Conservation (phyloP, 2,888 invertebrate genomes). For the Drosophila anceps region DNA sequence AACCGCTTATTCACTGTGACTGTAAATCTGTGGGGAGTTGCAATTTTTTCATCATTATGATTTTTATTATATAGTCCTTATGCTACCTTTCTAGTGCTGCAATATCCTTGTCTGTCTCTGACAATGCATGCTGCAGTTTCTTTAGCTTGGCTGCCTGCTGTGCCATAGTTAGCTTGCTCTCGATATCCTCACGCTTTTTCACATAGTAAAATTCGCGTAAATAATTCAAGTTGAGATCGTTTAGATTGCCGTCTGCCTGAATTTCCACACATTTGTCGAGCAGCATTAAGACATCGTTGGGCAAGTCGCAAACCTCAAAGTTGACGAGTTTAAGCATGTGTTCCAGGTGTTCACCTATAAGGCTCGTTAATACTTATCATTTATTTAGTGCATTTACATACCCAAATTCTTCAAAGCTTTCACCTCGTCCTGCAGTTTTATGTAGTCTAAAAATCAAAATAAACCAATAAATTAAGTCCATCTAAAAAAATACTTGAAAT, state of each 20-base stretch:
- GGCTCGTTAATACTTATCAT: not conserved
- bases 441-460: slow-evolving; percentile 55
- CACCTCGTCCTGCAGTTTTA: slow-evolving; percentile 64
- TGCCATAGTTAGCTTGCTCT: slow-evolving; percentile 49
- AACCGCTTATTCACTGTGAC: slow-evolving; percentile 63
- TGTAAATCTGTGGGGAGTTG: slow-evolving; percentile 68
- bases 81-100: slow-evolving; percentile 71
- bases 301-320: slow-evolving; percentile 79
- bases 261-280: slow-evolving; percentile 76
- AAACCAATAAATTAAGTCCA: not conserved
- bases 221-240: slow-evolving; percentile 67
- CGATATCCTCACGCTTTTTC: slow-evolving; percentile 74
- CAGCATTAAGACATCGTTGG: slow-evolving; percentile 70
- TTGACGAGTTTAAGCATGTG: slow-evolving; percentile 74
- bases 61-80: not conserved
- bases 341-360: slow-evolving; percentile 78
- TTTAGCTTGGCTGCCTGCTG: slow-evolving; percentile 65
- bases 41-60: not conserved
- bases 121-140: slow-evolving; percentile 62
- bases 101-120: slow-evolving; percentile 64
- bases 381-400: slow-evolving; percentile 24
- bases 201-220: slow-evolving; percentile 76
- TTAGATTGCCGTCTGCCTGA: slow-evolving; percentile 71
- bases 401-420: slow-evolving; percentile 61
- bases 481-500: not conserved